These are phyloP conservation scores for Condylura cristata DNA, from an alignment of 2,113 vertebrate genomes.

Conservation along the genomic window DNA sequence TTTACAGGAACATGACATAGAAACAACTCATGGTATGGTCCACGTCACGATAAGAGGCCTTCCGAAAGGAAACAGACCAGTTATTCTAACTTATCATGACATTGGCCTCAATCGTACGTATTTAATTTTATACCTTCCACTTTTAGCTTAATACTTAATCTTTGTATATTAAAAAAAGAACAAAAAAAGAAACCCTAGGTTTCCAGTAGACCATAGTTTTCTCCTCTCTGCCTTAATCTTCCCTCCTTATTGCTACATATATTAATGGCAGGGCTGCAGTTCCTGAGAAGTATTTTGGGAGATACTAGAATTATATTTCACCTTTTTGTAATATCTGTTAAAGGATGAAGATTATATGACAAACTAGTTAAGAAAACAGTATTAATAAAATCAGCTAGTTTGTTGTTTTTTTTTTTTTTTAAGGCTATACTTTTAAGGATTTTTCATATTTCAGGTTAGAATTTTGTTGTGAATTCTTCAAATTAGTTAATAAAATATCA, in stretches of 20 bases:
- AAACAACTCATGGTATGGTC: conserved; percentile 93
- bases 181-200: not conserved
- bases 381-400: not conserved
- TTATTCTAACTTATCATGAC: conserved; percentile 98
- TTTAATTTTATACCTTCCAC: conserved; percentile 52
- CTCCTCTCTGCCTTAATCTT: not conserved
- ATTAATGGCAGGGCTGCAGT: not conserved
- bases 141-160: conserved; percentile 27
- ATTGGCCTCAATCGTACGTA: conserved; percentile 97
- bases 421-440: not conserved
- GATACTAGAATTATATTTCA: not conserved
- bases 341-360: not conserved
- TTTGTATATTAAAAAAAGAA: conserved; percentile 20
- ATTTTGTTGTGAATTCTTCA: conserved; percentile 18
- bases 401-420: not conserved
- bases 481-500: not conserved
- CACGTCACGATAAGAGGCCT: conserved; percentile 95
- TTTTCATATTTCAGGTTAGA: conserved; percentile 45
- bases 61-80: conserved; percentile 94
- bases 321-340: not conserved
- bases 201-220: conserved; percentile 28
- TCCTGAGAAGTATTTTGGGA: not conserved
- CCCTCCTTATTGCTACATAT: not conserved
- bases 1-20: conserved; percentile 95
- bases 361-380: conserved; percentile 47